A percentile compares a stretch with the other conserved stretches of the same genome.
phyloP scores from a whole-genome alignment of 2,113 vertebrate species.

The Rhadina sibilatrix region DNA sequence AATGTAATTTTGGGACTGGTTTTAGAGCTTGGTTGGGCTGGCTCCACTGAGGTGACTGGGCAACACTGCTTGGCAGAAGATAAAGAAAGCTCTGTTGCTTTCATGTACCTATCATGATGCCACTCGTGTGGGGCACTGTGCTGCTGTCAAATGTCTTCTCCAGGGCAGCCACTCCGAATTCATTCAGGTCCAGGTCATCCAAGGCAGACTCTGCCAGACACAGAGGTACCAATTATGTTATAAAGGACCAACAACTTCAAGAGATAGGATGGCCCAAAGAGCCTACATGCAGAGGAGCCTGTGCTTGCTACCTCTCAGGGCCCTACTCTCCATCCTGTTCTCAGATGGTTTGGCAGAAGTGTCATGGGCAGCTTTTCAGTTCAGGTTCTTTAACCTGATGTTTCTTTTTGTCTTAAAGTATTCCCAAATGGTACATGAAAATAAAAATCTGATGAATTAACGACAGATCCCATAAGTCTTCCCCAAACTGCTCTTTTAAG shows the following conservation, averaged over 20 bases:
- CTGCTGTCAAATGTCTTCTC: slow-evolving; percentile 92
- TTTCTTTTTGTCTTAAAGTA: background rate
- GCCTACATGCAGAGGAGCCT: slow-evolving; percentile 71
- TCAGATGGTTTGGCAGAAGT: slow-evolving; percentile 15
- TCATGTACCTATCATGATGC: slow-evolving; percentile 87
- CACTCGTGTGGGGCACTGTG: slow-evolving; percentile 82
- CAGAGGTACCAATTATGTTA: slow-evolving; percentile 68
- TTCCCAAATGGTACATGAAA: background rate
- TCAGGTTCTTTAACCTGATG: background rate
- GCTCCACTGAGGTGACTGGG: slow-evolving; percentile 68
- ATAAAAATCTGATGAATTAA: background rate
- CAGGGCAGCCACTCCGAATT: slow-evolving; percentile 92
- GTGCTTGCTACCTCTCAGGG: slow-evolving; percentile 25
- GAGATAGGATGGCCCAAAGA: slow-evolving; percentile 71
- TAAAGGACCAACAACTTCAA: slow-evolving; percentile 75
- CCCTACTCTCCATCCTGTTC: slow-evolving; percentile 28
- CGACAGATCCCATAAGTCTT: slow-evolving; percentile 27
- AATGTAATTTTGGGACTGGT: background rate
- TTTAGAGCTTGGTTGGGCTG: slow-evolving; percentile 57
- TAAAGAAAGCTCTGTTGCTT: slow-evolving; percentile 75
- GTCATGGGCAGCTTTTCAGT: slow-evolving; percentile 41
- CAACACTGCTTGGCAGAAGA: slow-evolving; percentile 75
- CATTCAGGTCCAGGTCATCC: slow-evolving; percentile 94
- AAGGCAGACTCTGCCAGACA: slow-evolving; percentile 89
- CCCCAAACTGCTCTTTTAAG: slow-evolving; percentile 18